phyloP scores from a whole-genome alignment of 2,888 invertebrate species.

The Blera fallax region DNA sequence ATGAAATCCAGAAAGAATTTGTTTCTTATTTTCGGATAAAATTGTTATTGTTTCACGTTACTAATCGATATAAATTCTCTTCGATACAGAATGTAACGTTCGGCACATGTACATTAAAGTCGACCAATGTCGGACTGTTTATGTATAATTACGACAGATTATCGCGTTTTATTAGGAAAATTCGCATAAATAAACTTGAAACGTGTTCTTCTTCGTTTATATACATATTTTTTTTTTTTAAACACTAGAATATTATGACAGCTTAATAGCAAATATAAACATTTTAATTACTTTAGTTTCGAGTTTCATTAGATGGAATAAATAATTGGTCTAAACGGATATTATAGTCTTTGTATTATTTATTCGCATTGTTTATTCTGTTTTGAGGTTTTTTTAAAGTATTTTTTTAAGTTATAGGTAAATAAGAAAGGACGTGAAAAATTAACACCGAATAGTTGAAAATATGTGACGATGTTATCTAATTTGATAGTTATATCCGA shows the following conservation, averaged over 20 bases:
- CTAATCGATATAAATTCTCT: conserved; percentile 55
- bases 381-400: not conserved
- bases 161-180: conserved; percentile 46
- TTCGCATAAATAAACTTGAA: conserved; percentile 28
- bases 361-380: not conserved
- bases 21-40: conserved; percentile 14
- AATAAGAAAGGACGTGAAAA: not conserved
- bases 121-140: conserved; percentile 15
- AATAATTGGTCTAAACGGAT: conserved; percentile 16
- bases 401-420: not conserved
- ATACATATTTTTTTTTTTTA: not conserved
- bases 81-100: conserved; percentile 20
- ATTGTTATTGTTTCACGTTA: conserved; percentile 28
- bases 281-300: not conserved
- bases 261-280: not conserved
- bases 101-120: conserved; percentile 37
- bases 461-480: not conserved
- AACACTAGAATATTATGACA: not conserved
- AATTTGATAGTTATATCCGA: not conserved
- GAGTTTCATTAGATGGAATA: not conserved
- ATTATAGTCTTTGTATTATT: not conserved
- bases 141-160: conserved; percentile 41
- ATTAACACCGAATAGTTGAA: not conserved
- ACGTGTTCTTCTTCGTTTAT: conserved; percentile 1
- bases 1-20: conserved; percentile 5